Base-by-base conservation (phyloP, 2,797 vertebrate species). In the Enteromius argenteus region DNA sequence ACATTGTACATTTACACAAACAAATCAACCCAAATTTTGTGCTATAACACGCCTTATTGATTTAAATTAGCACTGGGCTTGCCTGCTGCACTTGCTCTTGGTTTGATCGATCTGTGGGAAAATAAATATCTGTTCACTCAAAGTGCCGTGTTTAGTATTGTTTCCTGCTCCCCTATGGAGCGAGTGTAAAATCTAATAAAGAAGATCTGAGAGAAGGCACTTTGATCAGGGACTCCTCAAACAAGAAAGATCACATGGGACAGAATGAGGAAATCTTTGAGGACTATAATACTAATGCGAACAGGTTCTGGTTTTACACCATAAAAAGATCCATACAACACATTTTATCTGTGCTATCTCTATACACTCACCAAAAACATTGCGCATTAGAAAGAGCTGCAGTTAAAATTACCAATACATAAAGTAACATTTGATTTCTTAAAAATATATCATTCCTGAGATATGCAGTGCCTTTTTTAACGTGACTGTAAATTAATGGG, bases 131-230 rank as follows among this genome's bases (percentile, higher is more conserved):
- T 93, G 93, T 94, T 95, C 92, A 93, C 89, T 90, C 90, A 92
- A 93, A 93, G 91, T 90, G 89, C 87, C 89, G 90, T 94, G 93
- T 92, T 94, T 94, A 93, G 92, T 92, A 92, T 93, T 92, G 93
- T 89, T 92, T 85, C 87, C 88, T 85, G 4, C 73, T 89, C 91
- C 93, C 93, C 92, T 89, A 71, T 66, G 89, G 94, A 81, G 92
- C 91, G 90, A 91, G 93, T 94, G 92, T 93, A 94, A 94, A 95
- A 95, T 94, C 92, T 95, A 95, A 95, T 94, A 94, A 95, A 94
- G 93, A 89, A 88, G 81, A 93, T 93, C 94, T 92, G 93, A 92
- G 90, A 91, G 92, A 92, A 90, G 89, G 19, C 84, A 87, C 95
- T 95, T 95, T 95, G 94, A 95, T 95, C 94, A 91, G 89, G 87